Base-by-base conservation (phyloP, 2,888 invertebrate genomes). In the Eristalis intricaria region DNA sequence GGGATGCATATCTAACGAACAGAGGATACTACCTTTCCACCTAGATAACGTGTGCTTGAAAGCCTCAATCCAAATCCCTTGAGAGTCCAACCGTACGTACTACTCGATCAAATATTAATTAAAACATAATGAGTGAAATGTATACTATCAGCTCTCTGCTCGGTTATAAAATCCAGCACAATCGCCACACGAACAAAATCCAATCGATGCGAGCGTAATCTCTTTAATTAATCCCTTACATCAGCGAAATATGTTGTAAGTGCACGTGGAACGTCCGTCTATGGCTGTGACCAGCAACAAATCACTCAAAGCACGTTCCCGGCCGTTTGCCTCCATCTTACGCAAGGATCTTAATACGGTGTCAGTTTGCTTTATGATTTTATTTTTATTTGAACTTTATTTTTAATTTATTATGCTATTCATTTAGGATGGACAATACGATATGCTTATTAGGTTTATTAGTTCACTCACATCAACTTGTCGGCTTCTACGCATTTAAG, bases 161-260 rank as follows among this genome's bases (percentile, higher is more conserved):
- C 50, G n/a, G 50, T 50, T 50, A 50, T 19, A 26, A 60, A 60
- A 60, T 26, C 26, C 60, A 13, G 13, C 22, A 23, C 22, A 3
- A 13, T 26, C 56, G 35, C 11, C 29, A 22, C 8, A 56, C 60
- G 60, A 50, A 35, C 32, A 15, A 56, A 69, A 22, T 56, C 56
- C 35, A 69, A 19, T 69, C 22, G 50, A 50, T 50, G 19, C 3
- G 26, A 60, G 15, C 22, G 50, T 22, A 56, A 69, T 11, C 69
- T 32, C 7, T 32, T 58, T 69, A 69, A 69, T 69, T 69, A 69
- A 50, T n/a, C 22, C 56, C 50, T 69, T 69, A 69, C 32, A 69
- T 56, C 69, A 69, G 19, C 69, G 43, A 22, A 58, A 56, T 35
- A 32, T n/a, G 56, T 19, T 70, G 15, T 38, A 35, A 60, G 10